Percentiles rank a stretch among this genome's conserved stretches.
phyloP scores from a whole-genome alignment of 2,113 vertebrate genomes.

The Chitala chitala region DNA sequence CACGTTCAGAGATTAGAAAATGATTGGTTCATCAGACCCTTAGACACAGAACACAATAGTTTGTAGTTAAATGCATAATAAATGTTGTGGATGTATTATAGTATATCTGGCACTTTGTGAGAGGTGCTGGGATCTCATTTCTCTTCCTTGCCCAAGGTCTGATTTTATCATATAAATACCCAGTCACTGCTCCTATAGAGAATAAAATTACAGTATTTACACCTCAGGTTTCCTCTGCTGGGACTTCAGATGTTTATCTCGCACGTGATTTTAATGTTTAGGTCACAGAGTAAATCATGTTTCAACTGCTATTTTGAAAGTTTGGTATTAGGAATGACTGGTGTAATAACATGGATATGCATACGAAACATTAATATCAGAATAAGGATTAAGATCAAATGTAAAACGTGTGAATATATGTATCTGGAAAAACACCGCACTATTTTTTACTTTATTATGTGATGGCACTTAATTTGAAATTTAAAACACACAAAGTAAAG shows the following conservation, averaged over 20 bases:
- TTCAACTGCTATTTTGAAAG: neutral
- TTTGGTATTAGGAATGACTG: neutral
- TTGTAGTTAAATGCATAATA: neutral
- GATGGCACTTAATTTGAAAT: no score
- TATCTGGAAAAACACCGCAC: no score
- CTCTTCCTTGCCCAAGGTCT: neutral
- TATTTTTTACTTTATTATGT: no score
- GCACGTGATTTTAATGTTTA: neutral
- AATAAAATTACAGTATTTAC: conserved; percentile 11
- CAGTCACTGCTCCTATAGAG: neutral
- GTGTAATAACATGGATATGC: no score
- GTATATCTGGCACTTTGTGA: conserved; percentile 2
- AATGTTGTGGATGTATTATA: neutral
- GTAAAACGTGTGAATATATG: no score
- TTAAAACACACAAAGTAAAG: no score
- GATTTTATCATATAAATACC: conserved; percentile 5
- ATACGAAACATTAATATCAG: no score
- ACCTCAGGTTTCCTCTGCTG: neutral
- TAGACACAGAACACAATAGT: neutral
- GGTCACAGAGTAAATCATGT: neutral
- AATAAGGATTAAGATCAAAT: neutral
- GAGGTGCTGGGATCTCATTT: neutral
- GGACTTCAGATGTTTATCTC: neutral
- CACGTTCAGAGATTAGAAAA: neutral
- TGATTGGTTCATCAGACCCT: neutral